phyloP scores from a whole-genome alignment of 2,797 vertebrate species.

The Dendrocincla fuliginosa region DNA sequence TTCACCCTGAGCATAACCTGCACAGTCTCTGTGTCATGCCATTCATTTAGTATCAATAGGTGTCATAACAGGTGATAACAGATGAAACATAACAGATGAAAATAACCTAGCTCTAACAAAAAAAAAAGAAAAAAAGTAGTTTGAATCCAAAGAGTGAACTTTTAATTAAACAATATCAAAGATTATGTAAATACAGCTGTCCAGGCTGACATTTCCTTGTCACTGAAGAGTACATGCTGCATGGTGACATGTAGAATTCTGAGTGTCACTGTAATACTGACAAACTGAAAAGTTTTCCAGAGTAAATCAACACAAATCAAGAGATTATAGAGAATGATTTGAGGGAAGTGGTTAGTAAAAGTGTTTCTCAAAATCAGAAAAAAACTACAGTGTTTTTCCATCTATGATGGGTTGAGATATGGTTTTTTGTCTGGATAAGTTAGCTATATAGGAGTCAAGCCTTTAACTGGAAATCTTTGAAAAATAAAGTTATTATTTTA shows the following conservation, averaged over 20 bases:
- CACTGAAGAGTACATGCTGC: background rate
- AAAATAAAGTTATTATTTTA: background rate
- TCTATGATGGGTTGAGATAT: background rate
- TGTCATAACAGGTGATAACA: background rate
- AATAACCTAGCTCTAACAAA: background rate
- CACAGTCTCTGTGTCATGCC: background rate
- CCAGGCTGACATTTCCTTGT: accelerated
- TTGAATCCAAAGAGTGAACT: background rate
- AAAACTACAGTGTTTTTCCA: background rate
- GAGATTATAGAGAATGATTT: background rate
- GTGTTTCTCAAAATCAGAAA: background rate
- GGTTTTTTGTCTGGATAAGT: background rate
- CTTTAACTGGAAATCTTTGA: background rate
- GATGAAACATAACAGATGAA: background rate
- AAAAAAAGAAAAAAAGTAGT: background rate
- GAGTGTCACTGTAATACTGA: background rate
- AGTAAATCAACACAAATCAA: background rate
- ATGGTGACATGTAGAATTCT: background rate
- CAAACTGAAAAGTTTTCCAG: background rate
- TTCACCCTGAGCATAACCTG: background rate
- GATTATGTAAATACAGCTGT: background rate
- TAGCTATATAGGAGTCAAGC: background rate
- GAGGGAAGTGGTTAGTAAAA: background rate
- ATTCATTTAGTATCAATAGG: background rate
- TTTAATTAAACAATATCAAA: background rate